Evolutionary conservation across 2,113 vertebrate species (phyloP).

Genomic region (Gymnocephalus cernua): DNA sequence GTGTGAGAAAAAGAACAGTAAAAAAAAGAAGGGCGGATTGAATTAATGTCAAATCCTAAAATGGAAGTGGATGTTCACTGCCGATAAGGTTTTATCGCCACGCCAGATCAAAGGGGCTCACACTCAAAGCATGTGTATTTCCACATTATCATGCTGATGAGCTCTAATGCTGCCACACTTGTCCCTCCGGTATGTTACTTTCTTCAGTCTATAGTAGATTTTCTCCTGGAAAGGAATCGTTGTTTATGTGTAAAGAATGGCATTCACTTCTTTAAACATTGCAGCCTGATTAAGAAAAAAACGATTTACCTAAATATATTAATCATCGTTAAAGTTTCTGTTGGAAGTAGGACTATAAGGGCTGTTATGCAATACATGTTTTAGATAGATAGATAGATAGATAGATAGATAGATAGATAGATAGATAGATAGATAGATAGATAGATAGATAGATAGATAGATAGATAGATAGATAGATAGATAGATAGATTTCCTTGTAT

Average conservation of each 20-base stretch:
- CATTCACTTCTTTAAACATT: background rate
- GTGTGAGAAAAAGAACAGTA: conserved; percentile 45
- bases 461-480: conserved; percentile 26
- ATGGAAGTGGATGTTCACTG: conserved; percentile 82
- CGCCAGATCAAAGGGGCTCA: conserved; percentile 81
- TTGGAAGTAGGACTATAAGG: background rate
- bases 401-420: conserved; percentile 33
- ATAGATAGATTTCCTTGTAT: background rate
- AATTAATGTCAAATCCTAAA: conserved; percentile 82
- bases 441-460: conserved; percentile 20
- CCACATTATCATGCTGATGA: conserved; percentile 84
- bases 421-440: conserved; percentile 23
- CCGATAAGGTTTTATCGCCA: conserved; percentile 83
- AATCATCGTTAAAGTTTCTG: background rate
- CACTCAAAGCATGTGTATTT: conserved; percentile 77
- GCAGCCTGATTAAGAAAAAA: background rate
- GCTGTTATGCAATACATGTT: background rate
- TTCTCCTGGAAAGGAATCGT: conserved; percentile 17
- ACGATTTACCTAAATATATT: background rate
- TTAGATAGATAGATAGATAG: conserved; percentile 32
- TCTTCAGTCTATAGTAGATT: conserved; percentile 24
- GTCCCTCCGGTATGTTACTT: conserved; percentile 49
- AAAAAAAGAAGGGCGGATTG: conserved; percentile 68
- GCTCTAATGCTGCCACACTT: conserved; percentile 75
- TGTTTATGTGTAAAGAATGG: conserved; percentile 21